Conservation (phyloP, 2,113 vertebrate species). For the Aepyceros melampus region DNA sequence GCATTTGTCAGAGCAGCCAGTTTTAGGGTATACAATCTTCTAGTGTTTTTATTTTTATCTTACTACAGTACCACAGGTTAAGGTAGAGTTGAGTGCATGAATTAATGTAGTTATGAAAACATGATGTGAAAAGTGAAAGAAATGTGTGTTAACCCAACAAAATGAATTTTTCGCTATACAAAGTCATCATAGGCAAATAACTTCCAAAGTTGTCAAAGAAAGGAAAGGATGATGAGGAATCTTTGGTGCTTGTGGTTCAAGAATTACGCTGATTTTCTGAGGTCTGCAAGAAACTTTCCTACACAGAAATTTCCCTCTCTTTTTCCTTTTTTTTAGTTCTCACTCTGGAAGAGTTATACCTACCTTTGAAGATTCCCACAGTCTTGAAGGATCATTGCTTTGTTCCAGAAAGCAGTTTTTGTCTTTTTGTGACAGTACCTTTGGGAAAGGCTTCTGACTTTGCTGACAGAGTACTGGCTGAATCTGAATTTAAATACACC, state of each 20-base stretch:
- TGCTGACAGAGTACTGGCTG: background rate
- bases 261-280: background rate
- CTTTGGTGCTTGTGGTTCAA: background rate
- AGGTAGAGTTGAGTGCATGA: background rate
- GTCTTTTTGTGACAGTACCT: conserved; percentile 6
- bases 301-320: background rate
- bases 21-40: background rate
- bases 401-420: conserved; percentile 33
- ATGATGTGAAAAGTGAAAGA: background rate
- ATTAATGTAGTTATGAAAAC: background rate
- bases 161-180: background rate
- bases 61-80: background rate
- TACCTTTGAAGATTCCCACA: conserved; percentile 31
- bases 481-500: conserved; percentile 48
- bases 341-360: background rate
- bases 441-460: conserved; percentile 53
- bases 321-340: background rate
- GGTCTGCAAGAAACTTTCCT: background rate
- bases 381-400: background rate
- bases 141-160: background rate
- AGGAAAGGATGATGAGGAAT: background rate
- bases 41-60: background rate
- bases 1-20: background rate
- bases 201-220: background rate
- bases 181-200: background rate